Evolutionary conservation across 2,888 invertebrate genomes (phyloP).

Genomic region (Lasioglossum villosulum): DNA sequence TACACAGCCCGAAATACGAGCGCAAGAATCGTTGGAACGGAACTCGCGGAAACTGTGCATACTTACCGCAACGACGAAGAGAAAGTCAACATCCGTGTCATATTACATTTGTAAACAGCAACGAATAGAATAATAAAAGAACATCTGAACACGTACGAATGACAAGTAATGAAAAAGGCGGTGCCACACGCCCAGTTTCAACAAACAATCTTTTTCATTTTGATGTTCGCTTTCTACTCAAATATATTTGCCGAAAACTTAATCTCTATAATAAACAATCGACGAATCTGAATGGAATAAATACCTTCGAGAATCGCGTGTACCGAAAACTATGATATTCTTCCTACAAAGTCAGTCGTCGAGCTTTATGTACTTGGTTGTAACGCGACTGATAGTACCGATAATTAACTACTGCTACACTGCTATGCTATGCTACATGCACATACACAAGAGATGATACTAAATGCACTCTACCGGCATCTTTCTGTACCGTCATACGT

Average conservation of each 20-base stretch:
- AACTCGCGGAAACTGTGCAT: background rate
- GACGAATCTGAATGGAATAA: slow-evolving; percentile 27
- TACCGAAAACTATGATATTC: slow-evolving; percentile 25
- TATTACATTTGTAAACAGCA: background rate
- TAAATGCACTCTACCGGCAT: slow-evolving; percentile 32
- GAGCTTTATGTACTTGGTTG: slow-evolving; percentile 59
- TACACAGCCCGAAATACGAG: background rate
- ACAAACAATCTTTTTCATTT: slow-evolving; percentile 9
- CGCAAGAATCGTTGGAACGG: background rate
- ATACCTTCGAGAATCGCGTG: slow-evolving; percentile 49
- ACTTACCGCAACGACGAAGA: background rate
- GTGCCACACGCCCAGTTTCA: slow-evolving; percentile 71
- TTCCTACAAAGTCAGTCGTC: slow-evolving; percentile 50
- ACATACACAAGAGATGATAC: slow-evolving; percentile 18
- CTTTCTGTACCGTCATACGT: slow-evolving; percentile 17
- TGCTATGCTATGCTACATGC: background rate
- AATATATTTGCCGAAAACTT: background rate
- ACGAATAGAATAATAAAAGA: slow-evolving; percentile 29
- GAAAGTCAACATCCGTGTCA: slow-evolving; percentile 6
- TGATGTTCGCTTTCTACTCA: background rate
- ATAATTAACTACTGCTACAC: slow-evolving; percentile 25
- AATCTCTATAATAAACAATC: slow-evolving; percentile 4
- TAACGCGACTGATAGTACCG: slow-evolving; percentile 56
- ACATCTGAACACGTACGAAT: slow-evolving; percentile 23
- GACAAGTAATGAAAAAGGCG: slow-evolving; percentile 81